These are phyloP conservation scores for Hypomecis punctinalis DNA, from an alignment of 2,888 invertebrate genomes.

Conservation along the genomic window DNA sequence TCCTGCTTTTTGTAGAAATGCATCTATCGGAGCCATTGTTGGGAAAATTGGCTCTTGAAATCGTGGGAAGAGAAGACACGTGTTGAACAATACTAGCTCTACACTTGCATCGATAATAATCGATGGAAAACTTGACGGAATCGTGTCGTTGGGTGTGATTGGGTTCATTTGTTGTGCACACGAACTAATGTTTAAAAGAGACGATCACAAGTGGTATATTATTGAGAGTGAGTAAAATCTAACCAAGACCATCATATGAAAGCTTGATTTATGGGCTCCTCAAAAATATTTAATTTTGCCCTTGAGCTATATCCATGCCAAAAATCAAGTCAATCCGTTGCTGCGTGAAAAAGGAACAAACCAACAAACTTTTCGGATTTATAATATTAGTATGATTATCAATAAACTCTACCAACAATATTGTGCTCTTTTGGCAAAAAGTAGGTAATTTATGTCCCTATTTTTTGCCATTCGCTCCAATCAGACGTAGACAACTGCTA, in stretches of 20 bases:
- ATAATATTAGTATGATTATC: too few relatives aligned
- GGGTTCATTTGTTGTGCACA: neutral
- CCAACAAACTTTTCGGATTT: too few relatives aligned
- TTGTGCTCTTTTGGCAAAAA: neutral
- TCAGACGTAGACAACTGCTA: neutral
- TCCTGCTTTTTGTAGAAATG: constrained; percentile 24
- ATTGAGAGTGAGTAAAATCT: too few relatives aligned
- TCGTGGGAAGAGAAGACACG: constrained; percentile 66
- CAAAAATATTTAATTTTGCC: too few relatives aligned
- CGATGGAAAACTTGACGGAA: constrained; percentile 43
- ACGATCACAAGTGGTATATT: too few relatives aligned
- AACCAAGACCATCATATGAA: too few relatives aligned
- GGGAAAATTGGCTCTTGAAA: constrained; percentile 61
- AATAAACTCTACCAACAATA: too few relatives aligned
- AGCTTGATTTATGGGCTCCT: too few relatives aligned
- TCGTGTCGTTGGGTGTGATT: constrained; percentile 22
- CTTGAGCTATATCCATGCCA: too few relatives aligned
- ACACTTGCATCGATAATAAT: constrained; percentile 43
- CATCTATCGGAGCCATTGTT: constrained; percentile 63
- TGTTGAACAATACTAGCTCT: constrained; percentile 54
- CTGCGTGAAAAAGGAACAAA: too few relatives aligned
- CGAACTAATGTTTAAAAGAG: too few relatives aligned
- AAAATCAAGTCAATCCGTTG: too few relatives aligned
- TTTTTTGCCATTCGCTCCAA: neutral
- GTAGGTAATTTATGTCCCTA: neutral